Base-by-base conservation (phyloP, 1,140 invertebrate species). In the Centruroides sculpturatus region DNA sequence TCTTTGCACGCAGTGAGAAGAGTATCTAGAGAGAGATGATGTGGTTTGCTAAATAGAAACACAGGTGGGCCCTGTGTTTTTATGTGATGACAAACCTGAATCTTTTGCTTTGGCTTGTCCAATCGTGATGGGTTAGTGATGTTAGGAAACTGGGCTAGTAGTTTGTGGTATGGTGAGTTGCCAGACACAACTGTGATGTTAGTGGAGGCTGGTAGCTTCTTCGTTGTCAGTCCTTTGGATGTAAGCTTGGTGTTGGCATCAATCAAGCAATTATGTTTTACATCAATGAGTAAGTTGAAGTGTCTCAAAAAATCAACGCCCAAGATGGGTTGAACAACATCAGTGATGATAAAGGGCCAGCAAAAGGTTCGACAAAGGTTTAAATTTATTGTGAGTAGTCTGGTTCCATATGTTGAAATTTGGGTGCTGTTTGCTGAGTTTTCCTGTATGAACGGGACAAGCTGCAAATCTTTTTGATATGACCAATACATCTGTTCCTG, bases 221-320 rank as follows among this genome's bases (percentile, higher is more conserved):
- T 23, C 23, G 23, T 23, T 23, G 23, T 23, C 23, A 23, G 23
- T n/a, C 62, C 59, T 47, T 11, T 6, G 35, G 54, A 46, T 1
- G 59, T 35, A 0, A 64, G 12, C 41, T 57, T 52, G 7, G 59
- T 62, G 0, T 9, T 46, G n/a, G 3, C n/a, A n/a, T 65, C 62
- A 5, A 63, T 3, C 5, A 64, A 8, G 4, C 50, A 6, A 23
- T 54, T 59, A 23, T 59, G 41, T 35, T 51, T 51, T 3, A 60
- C 23, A 47, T 64, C 61, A 0, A 58, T 48, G 0, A 54, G 23
- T 23, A 23, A 2, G 50, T 59, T 57, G 51, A 59, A 63, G 47
- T 63, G 46, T 7, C 47, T 36, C 1, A 65, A 36, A 47, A 65
- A 63, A 36, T 65, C 64, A 9, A 35, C 52, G 13, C 57, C 62